Base-by-base conservation (phyloP, 2,113 vertebrate species). In the Carassius auratus region DNA sequence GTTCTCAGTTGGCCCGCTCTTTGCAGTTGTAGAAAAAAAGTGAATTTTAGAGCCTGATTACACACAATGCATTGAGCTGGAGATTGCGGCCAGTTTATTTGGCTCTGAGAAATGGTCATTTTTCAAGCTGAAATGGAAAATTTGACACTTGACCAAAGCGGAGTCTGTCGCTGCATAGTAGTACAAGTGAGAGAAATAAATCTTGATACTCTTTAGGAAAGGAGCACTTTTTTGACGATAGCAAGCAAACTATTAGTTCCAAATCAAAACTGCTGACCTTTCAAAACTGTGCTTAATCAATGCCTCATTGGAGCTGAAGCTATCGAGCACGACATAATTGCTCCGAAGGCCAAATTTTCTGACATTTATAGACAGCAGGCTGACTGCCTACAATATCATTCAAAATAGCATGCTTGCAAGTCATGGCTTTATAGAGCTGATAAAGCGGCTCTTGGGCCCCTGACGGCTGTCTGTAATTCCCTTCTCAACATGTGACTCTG, bases 401-500 rank as follows among this genome's bases (percentile, higher is more conserved):
- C 13, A 62, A 26, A 64, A 80, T 5, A 45, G 77, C 59, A 38
- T n/a, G 10, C 3, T 19, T 78, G 55, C 55, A 38, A 61, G 76
- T 78, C 76, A 42, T 42, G 33, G 7, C 55, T 79, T 36, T 42
- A n/a, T 12, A 61, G 61, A 61, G 76, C 55, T 79, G 76, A 79
- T 79, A 61, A 61, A 78, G 55, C 55, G 15, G 17, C 78, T 79
- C 5, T 12, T 4, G 64, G 66, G 80, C 62, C 84, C 64, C 19
- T 8, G 23, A 85, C 57, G 77, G 21, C 15, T 30, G 69, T 81
- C 83, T 85, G 71, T 69, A 83, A 87, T 69, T 68, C 85, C 86
- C 61, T 86, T 36, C 74, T 64, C 17, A 89, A 90, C 84, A 83
- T 81, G 73, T 81, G 77, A 84, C 87, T 91, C 79, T 88, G 89